Evolutionary conservation across 2,797 vertebrate genomes (phyloP), one percentile per base, ranked within the genome.

Genomic region (Trachurus trachurus): DNA sequence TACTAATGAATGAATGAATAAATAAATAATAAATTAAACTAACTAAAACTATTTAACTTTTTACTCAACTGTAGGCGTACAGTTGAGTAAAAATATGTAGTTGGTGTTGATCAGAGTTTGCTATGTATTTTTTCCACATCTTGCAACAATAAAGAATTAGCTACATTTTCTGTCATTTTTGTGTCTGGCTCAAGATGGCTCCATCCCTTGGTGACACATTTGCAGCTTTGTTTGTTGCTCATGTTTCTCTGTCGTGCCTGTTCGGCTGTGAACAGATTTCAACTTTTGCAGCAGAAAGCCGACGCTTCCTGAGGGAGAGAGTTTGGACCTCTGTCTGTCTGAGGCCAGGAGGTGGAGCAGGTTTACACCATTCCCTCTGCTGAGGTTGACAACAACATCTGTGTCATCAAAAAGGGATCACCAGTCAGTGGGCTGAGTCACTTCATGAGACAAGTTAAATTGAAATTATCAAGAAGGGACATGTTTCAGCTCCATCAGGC

Each of bases 321-420:
- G 52, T 49, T 11, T 71, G 45, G 45, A 0, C 47, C n/a, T 40
- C 2, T 13, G 19, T n/a, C n/a, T n/a, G n/a, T n/a, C n/a, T n/a
- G n/a, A 66, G 52, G 3, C 57, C 57, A 72, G 63, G 34, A 72
- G 63, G 57, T 78, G 69, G 61, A 74, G 66, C 42, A 71, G 17
- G 66, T 71, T 63, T 49, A 61, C 66, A 65, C 9, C 29, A 4
- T 1, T 26, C n/a, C 19, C 19, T 19, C 45, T 49, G 16, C 16
- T 49, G 45, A 49, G 2, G 45, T 19, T 17, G 17, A 19, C n/a
- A n/a, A n/a, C n/a, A n/a, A n/a, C n/a, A n/a, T 6, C 44, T 17
- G 5, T 49, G 19, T 49, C 44, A 40, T 13, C 13, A 63, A 40
- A 34, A 74, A 52, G n/a, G n/a, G n/a, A n/a, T n/a, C n/a, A n/a